Conservation (phyloP, 2,113 vertebrate species). For the Pterocles burchelli region DNA sequence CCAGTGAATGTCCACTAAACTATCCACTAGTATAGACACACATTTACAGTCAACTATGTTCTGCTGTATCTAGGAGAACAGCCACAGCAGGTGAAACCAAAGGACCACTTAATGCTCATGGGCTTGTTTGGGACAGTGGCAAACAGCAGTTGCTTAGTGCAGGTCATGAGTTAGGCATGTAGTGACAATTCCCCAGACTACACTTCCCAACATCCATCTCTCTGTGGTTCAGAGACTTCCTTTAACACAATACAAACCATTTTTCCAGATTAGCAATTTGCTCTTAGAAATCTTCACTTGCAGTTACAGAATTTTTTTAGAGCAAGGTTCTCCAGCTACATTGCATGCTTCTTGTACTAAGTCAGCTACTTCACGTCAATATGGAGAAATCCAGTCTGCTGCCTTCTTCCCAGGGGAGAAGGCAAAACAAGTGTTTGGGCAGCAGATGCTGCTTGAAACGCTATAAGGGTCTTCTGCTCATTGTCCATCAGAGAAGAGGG, state of each 20-base stretch:
- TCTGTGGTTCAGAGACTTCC: neutral
- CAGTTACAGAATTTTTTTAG: slow-evolving; percentile 44
- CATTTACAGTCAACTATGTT: rapidly evolving
- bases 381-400: neutral
- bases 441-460: neutral
- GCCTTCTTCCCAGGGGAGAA: neutral
- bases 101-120: neutral
- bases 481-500: neutral
- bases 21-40: neutral
- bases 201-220: neutral
- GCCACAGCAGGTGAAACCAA: neutral
- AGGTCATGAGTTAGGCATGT: neutral
- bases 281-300: slow-evolving; percentile 35
- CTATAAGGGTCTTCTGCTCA: neutral
- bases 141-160: slow-evolving; percentile 12
- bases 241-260: slow-evolving; percentile 57
- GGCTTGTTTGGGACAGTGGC: neutral
- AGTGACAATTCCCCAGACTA: neutral
- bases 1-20: neutral
- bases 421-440: neutral
- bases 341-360: neutral
- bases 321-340: neutral
- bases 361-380: neutral
- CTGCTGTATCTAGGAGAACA: neutral
- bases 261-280: neutral